phyloP scores from a whole-genome alignment of 1,140 invertebrate genomes.

The Brachionus manjavacas region DNA sequence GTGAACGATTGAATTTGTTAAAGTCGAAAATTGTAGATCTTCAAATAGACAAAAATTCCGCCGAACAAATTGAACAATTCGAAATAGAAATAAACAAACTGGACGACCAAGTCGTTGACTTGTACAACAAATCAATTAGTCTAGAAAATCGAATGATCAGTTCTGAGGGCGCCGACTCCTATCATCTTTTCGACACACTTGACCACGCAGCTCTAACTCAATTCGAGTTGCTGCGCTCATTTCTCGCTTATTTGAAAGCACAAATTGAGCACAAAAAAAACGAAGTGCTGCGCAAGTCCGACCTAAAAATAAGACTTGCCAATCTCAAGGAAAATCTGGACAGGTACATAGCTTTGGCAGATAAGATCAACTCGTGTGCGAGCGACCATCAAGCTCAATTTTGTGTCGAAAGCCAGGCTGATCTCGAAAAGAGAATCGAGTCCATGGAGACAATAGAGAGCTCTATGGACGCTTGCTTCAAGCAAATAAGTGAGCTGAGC shows the following conservation, averaged over 20 bases:
- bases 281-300: not conserved
- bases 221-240: slow-evolving; percentile 2
- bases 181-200: slow-evolving; percentile 4
- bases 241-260: not conserved
- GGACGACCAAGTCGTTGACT: not conserved
- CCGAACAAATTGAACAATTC: not conserved
- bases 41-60: not conserved
- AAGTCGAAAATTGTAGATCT: not conserved
- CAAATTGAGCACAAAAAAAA: slow-evolving; percentile 26
- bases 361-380: not conserved
- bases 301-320: not conserved
- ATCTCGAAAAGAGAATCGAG: not conserved
- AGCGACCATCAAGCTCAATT: not conserved
- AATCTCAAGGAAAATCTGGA: not conserved
- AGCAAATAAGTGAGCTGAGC: not conserved
- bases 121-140: slow-evolving; percentile 24
- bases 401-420: not conserved
- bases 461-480: not conserved
- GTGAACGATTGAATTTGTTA: not conserved
- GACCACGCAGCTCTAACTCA: slow-evolving; percentile 16
- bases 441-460: not conserved
- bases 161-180: not conserved
- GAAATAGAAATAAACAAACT: not conserved
- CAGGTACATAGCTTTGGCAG: not conserved
- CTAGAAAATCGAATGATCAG: not conserved